Evolutionary conservation across 2,888 invertebrate species (phyloP), one percentile per base, ranked within the genome.

Genomic region (Mimachlamys varia): DNA sequence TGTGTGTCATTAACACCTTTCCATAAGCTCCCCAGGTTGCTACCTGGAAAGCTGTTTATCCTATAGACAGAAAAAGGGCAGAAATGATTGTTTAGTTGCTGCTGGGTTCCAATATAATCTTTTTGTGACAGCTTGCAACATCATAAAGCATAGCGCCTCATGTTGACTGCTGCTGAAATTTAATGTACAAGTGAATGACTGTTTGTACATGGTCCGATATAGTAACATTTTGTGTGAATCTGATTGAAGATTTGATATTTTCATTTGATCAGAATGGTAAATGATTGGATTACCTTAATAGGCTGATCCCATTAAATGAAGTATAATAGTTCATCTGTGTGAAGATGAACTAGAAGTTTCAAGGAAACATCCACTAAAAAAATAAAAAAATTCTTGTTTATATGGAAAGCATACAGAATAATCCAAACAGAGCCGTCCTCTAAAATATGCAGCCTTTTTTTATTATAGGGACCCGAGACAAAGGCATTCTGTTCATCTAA

Each of bases 1-100:
- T 76, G 33, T 76, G 33, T 76, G 76, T 33, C 76, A 76, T 76
- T 76, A 76, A 76, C 76, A 76, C 76, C 76, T 76, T 76, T 76
- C 76, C 76, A 76, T 76, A 33, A 5, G 76, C 76, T 44, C 22
- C 33, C 27, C 76, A 27, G 76, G 33, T 76, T 76, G 27, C 76
- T 76, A 76, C 76, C 76, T 76, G 76, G 76, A 76, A 76, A 76
- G 27, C 76, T 33, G 33, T 76, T 27, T 76, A 76, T 76, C 33
- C 33, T 12, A 76, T 27, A 76, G 17, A 53, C 5, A 76, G 76
- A 76, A 76, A 76, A 76, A 76, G 15, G 76, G 10, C 13, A 33
- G 76, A 76, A 76, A 76, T 76, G 27, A 76, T 76, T 76, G 22
- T 76, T 76, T 76, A 22, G 76, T 27, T 27, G 33, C 76, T 33